Evolutionary conservation across 2,888 invertebrate genomes (phyloP), one percentile per base, ranked within the genome.

Genomic region (Herminia tarsipennalis): DNA sequence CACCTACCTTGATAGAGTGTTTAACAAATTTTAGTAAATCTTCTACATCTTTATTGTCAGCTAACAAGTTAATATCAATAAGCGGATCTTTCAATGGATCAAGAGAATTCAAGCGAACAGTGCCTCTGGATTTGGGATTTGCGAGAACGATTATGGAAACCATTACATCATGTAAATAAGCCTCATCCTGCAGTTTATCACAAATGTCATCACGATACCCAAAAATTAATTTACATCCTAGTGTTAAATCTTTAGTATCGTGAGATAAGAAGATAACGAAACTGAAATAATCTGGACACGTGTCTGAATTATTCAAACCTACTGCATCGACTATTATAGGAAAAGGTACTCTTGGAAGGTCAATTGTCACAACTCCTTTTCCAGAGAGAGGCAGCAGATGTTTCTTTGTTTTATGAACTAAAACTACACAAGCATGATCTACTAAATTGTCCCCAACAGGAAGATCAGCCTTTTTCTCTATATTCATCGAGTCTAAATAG

Each of bases 121-220:
- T 43, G 1, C 79, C 79, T 5, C 40, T 78, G 36, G 94, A 94
- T 55, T 83, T 81, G 0, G 75, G 74, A n/a, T 61, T 38, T 0
- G 65, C 10, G 2, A 52, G 5, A n/a, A 41, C 36, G 3, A 73
- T 8, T 5, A 52, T 1, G 1, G 36, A 33, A 9, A 57, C 55
- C n/a, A 74, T 10, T 0, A 60, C 18, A 28, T 72, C 53, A 8
- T 49, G 34, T 0, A 18, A 42, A 2, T 9, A 36, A 2, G 63
- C 37, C 1, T 35, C n/a, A 1, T 10, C 12, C 8, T 18, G 6
- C 28, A 6, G 92, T 85, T 4, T 90, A 82, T 48, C 37, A 30
- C 66, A 65, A 12, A 66, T 51, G 1, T 56, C 49, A 22, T 40
- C 3, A 9, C 34, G 22, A 8, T 44, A 14, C 0, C 43, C 43